phyloP scores from a whole-genome alignment of 1,140 invertebrate species.

The Euura saliciscinereae region DNA sequence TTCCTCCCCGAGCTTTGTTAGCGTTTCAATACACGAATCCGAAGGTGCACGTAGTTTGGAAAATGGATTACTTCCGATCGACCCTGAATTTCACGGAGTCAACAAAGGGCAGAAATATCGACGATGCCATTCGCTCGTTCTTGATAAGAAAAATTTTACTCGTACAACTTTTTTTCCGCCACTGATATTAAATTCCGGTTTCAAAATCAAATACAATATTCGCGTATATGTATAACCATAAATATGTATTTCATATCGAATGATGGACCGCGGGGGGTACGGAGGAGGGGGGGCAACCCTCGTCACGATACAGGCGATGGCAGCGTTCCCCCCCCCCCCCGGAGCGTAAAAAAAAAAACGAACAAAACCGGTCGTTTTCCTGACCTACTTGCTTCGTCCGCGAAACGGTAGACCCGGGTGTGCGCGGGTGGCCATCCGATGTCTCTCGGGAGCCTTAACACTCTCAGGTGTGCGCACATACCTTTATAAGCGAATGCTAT shows the following conservation, averaged over 20 bases:
- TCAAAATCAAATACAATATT: neutral
- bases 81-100: neutral
- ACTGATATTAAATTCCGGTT: neutral
- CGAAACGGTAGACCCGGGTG: neutral
- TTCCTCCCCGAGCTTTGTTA: neutral
- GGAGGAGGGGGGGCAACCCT: neutral
- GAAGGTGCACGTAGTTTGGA: neutral
- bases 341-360: neutral
- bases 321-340: neutral
- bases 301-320: constrained; percentile 2
- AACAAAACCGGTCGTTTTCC: neutral
- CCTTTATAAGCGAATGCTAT: neutral
- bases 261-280: too few relatives aligned
- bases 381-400: neutral
- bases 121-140: neutral
- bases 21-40: neutral
- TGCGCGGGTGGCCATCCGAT: neutral
- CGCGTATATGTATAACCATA: too few relatives aligned
- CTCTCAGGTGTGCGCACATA: neutral
- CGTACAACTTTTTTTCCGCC: neutral
- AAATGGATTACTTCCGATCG: constrained; percentile 5
- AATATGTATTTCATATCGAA: neutral
- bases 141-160: neutral
- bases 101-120: neutral
- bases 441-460: neutral